Conservation (phyloP, 2,888 invertebrate species). For the Abscondita cerata region DNA sequence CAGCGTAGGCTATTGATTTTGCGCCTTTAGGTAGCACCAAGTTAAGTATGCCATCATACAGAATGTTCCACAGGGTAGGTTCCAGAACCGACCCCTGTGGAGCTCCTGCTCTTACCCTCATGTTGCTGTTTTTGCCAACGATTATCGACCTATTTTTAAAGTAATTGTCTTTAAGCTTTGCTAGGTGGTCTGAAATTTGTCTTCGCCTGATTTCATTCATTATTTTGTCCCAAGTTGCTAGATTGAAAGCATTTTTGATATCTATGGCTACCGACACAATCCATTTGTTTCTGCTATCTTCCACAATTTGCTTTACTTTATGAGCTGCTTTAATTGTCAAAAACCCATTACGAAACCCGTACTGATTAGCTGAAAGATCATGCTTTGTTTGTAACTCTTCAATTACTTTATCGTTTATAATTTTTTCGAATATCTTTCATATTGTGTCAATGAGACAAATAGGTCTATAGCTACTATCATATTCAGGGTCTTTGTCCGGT, state of each 20-base stretch:
- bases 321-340: neutral
- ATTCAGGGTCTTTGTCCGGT: neutral
- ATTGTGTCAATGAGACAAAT: neutral
- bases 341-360: neutral
- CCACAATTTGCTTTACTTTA: neutral
- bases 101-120: neutral
- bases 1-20: neutral
- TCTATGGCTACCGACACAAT: neutral
- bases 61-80: too few relatives aligned
- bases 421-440: neutral
- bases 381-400: neutral
- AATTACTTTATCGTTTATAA: neutral
- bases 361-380: neutral
- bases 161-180: neutral
- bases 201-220: neutral
- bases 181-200: neutral
- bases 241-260: neutral
- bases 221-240: neutral
- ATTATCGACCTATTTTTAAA: neutral
- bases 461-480: neutral
- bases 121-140: neutral
- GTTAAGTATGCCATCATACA: too few relatives aligned
- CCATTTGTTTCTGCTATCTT: neutral
- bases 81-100: slow-evolving; percentile 16
- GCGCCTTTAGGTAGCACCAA: neutral